A percentile compares a stretch with the other conserved stretches of the same genome.
Evolutionary conservation across 2,888 invertebrate species (phyloP).

Genomic region (Pandemis cinnamomeana): DNA sequence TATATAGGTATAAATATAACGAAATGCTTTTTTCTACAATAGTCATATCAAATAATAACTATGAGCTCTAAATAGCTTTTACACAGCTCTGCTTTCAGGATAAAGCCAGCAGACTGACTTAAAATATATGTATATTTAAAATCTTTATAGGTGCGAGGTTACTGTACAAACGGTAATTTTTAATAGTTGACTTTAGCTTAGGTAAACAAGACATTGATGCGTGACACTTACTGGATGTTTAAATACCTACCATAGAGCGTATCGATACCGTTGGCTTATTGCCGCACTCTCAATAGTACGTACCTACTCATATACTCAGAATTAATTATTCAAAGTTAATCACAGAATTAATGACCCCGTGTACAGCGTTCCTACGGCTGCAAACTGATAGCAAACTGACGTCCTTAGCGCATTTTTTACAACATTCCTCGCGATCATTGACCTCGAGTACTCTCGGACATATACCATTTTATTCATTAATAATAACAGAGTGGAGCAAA

Average conservation of each 20-base stretch:
- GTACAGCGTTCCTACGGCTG: constrained; percentile 60
- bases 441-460: constrained; percentile 76
- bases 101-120: not conserved
- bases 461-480: constrained; percentile 76
- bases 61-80: not conserved
- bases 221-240: constrained; percentile 19
- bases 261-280: constrained; percentile 10
- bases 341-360: constrained; percentile 66
- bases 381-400: constrained; percentile 70
- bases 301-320: constrained; percentile 14
- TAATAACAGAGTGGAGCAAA: constrained; percentile 74
- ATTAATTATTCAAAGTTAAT: constrained; percentile 55
- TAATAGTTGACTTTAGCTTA: constrained; percentile 19
- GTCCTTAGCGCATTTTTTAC: constrained; percentile 81
- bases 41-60: not conserved
- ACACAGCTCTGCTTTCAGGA: not conserved
- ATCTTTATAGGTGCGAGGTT: not conserved
- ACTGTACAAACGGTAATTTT: constrained; percentile 17
- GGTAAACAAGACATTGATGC: constrained; percentile 21
- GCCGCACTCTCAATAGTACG: constrained; percentile 7
- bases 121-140: not conserved
- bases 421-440: constrained; percentile 76
- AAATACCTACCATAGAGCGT: constrained; percentile 8
- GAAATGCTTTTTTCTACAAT: not conserved
- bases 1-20: no score